Conservation (phyloP, 2,888 invertebrate species). For the Himalopsyche tibetana region DNA sequence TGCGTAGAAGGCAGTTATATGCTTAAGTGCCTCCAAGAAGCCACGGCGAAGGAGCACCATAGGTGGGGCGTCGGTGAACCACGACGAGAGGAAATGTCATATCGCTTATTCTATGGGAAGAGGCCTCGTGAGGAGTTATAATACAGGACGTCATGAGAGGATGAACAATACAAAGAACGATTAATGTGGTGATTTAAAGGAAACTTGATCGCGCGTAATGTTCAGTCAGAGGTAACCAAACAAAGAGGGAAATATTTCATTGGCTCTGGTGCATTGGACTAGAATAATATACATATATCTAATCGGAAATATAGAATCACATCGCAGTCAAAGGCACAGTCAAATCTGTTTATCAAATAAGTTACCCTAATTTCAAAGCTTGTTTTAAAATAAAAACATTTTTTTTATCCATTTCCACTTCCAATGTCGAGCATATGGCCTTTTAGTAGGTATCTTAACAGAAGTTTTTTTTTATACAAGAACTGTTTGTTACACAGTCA, state of each 20-base stretch:
- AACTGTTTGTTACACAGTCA: too few species aligned
- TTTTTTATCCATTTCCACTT: too few species aligned
- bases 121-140: constrained; percentile 42
- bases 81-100: constrained; percentile 62
- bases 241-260: not conserved
- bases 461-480: too few species aligned
- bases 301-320: too few species aligned
- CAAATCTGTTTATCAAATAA: too few species aligned
- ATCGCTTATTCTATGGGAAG: constrained; percentile 55
- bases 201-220: constrained; percentile 41
- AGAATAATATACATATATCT: too few species aligned
- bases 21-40: constrained; percentile 59
- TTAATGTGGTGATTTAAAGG: constrained; percentile 39
- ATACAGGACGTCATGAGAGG: constrained; percentile 36
- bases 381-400: too few species aligned
- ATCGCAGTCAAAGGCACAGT: too few species aligned
- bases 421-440: too few species aligned
- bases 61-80: constrained; percentile 62
- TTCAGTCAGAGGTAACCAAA: not conserved
- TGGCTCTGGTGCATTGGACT: too few species aligned
- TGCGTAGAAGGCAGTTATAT: constrained; percentile 54
- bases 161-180: constrained; percentile 9
- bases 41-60: constrained; percentile 45
- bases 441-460: too few species aligned
- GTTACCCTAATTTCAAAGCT: too few species aligned